Evolutionary conservation across 2,888 invertebrate species (phyloP), one percentile per base, ranked within the genome.

Genomic region (Laspeyria flexula): DNA sequence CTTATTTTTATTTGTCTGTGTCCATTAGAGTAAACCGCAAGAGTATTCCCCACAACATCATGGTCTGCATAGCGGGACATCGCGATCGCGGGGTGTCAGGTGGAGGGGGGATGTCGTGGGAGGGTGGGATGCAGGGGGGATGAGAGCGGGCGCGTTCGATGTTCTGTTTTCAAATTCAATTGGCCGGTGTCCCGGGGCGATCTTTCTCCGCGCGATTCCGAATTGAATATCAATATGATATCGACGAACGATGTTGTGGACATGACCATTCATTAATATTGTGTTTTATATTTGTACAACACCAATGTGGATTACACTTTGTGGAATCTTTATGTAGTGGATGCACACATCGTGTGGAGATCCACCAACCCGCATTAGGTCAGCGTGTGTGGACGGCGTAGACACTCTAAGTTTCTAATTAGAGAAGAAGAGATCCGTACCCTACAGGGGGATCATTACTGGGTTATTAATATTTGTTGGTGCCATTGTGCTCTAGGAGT

Each of bases 141-240:
- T 50, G 53, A 57, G 46, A 49, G 61, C 59, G 72, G 71, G 69
- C 70, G 60, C 71, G 75, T 74, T 69, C 55, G 83, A 82, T 86
- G 88, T 81, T 85, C 83, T 88, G 87, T 88, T 91, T 90, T 90
- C 90, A 91, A 91, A 90, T 91, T 91, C 88, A 90, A 91, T 91
- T 88, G 90, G 82, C 79, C 87, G 81, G 81, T 84, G 90, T 89
- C 90, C 89, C 89, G 86, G 75, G 87, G 90, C 90, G 90, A 90
- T 90, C 89, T 90, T 90, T 89, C 85, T 83, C 83, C 77, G 80
- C 79, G 82, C 84, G 79, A 85, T 84, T 80, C 84, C 76, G 88
- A 90, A 91, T 91, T 90, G 91, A 91, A 91, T 91, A 91, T 90
- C 90, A 90, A 90, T 91, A 83, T 85, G 76, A 78, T 77, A 77